Evolutionary conservation across 2,113 vertebrate species (phyloP).

Genomic region (Carollia perspicillata): DNA sequence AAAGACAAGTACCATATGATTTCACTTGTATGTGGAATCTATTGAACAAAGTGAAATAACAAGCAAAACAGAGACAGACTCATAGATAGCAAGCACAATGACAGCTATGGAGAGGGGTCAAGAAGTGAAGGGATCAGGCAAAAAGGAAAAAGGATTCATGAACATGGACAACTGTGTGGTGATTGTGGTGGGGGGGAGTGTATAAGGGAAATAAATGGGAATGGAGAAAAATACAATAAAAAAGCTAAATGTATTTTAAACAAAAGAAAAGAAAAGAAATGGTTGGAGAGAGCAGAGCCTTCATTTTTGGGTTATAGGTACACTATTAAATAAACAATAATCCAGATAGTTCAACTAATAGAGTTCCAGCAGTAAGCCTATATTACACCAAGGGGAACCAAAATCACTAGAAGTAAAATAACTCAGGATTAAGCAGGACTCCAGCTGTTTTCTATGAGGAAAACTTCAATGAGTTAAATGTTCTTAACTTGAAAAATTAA

Average conservation of each 20-base stretch:
- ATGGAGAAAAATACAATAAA: too few relatives aligned
- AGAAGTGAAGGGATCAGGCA: too few relatives aligned
- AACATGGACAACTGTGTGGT: too few relatives aligned
- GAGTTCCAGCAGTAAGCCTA: conserved; percentile 68
- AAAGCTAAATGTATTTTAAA: too few relatives aligned
- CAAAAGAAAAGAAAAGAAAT: not conserved
- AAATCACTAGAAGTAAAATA: conserved; percentile 43
- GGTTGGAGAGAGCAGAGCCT: not conserved
- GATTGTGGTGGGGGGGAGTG: too few relatives aligned
- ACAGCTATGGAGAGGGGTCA: too few relatives aligned
- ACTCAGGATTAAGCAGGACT: conserved; percentile 8
- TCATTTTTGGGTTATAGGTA: not conserved
- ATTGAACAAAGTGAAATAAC: too few relatives aligned
- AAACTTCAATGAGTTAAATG: conserved; percentile 1
- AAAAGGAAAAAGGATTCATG: too few relatives aligned
- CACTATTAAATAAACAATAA: conserved; percentile 26
- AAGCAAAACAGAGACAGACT: not conserved
- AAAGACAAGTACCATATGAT: too few relatives aligned
- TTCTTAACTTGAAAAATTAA: conserved; percentile 53
- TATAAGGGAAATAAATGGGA: too few relatives aligned
- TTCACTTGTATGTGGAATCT: too few relatives aligned
- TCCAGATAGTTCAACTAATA: conserved; percentile 69
- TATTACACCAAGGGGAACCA: conserved; percentile 59
- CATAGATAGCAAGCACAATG: too few relatives aligned
- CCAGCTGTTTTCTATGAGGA: not conserved